A percentile compares a stretch with the other conserved stretches of the same genome.
phyloP scores from a whole-genome alignment of 1,140 invertebrate genomes.

The Trinorchestia longiramus region DNA sequence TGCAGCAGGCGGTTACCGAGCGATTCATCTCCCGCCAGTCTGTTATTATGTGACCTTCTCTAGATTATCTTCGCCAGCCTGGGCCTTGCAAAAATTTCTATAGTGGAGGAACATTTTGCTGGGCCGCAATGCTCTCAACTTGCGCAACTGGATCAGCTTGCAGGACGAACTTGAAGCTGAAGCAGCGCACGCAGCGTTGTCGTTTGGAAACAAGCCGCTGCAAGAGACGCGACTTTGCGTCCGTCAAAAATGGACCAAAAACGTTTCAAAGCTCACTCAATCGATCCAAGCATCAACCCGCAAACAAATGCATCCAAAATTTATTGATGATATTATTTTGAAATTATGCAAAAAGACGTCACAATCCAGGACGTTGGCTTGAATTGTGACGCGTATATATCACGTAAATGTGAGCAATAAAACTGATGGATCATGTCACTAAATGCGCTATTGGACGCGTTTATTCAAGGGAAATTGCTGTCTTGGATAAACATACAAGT shows the following conservation, averaged over 20 bases:
- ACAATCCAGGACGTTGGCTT: too few relatives aligned
- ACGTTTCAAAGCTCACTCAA: not conserved
- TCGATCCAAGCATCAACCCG: too few relatives aligned
- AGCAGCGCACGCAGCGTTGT: too few relatives aligned
- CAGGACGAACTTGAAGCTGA: not conserved
- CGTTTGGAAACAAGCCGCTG: too few relatives aligned
- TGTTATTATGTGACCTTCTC: constrained; percentile 1
- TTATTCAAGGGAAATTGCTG: not conserved
- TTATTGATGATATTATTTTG: too few relatives aligned
- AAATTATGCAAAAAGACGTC: too few relatives aligned
- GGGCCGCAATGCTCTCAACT: not conserved
- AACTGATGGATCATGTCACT: not conserved
- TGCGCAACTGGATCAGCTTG: not conserved
- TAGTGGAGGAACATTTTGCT: not conserved
- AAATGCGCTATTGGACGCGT: too few relatives aligned
- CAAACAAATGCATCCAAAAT: too few relatives aligned
- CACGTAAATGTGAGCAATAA: not conserved
- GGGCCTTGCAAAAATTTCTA: not conserved
- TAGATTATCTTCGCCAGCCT: not conserved
- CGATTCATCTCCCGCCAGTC: not conserved
- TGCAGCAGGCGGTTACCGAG: not conserved
- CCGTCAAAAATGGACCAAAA: not conserved
- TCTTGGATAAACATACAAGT: too few relatives aligned
- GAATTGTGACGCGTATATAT: too few relatives aligned
- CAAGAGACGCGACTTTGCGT: not conserved